Base-by-base conservation (phyloP, 30 jellyfish, hydroid and myxozoan genomes). In the Morbakka virulenta region DNA sequence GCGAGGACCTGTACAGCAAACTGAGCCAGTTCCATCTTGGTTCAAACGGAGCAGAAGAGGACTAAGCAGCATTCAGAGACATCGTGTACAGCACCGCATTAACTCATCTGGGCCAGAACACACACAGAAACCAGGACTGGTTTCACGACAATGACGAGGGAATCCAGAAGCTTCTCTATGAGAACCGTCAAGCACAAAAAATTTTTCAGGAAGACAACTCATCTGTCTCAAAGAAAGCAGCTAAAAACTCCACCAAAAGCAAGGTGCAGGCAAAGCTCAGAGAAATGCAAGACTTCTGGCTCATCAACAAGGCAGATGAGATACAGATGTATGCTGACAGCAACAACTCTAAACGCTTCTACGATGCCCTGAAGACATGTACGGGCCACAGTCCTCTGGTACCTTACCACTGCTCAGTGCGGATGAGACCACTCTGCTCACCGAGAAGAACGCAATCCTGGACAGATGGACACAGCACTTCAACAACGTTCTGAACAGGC, bases 51-150 rank as follows among this genome's bases (percentile, higher is more conserved):
- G n/a, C n/a, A n/a, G n/a, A n/a, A n/a, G n/a, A n/a, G n/a, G n/a
- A n/a, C n/a, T n/a, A n/a, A n/a, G n/a, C n/a, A n/a, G n/a, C 78
- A 6, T 6, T 22, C 24, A 2, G 78, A 2, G 36, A 47, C 41
- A n/a, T 50, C 13, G 76, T 47, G 62, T 32, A 73, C 62, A 21
- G 50, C 67, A 48, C 62, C 4, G 77, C 57, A 49, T 23, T 4
- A 1, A 69, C 20, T 11, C 26, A 22, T 22, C 85, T 73, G 29
- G 52, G 34, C 78, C 25, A 24, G 25, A 3, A 32, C 36, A 4
- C 3, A 2, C 2, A 69, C 17, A 70, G 51, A 13, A 49, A 70
- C 76, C 24, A 35, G 23, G 82, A 33, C 57, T 17, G 17, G 17
- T 41, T 41, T 41, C 9, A 41, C 17, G 17, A 41, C 9, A 41